A percentile compares a stretch with the other conserved stretches of the same genome.
Evolutionary conservation across 2,113 vertebrate species (phyloP).

Genomic region (Labeo catla): DNA sequence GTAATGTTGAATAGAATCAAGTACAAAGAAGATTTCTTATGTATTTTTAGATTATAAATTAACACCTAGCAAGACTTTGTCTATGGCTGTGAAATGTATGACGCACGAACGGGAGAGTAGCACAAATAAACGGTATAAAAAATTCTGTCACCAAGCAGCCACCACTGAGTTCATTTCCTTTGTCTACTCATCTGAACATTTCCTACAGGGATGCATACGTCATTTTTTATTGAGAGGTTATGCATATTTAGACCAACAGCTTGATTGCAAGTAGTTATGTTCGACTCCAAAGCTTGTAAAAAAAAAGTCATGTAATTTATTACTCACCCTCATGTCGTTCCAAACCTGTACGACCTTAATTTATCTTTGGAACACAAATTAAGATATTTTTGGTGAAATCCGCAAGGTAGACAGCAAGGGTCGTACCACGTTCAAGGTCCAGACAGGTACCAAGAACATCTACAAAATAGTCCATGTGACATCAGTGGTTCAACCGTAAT

Average conservation of each 20-base stretch:
- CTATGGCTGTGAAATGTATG: neutral
- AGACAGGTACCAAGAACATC: too few relatives aligned
- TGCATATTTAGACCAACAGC: neutral
- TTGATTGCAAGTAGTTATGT: neutral
- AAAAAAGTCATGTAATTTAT: neutral
- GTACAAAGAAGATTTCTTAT: neutral
- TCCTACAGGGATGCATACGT: neutral
- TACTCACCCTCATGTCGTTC: too few relatives aligned
- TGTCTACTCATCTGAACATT: neutral
- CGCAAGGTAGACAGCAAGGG: too few relatives aligned
- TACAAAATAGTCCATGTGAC: too few relatives aligned
- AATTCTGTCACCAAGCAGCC: neutral
- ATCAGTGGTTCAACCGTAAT: too few relatives aligned
- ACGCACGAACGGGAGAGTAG: neutral
- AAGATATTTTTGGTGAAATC: too few relatives aligned
- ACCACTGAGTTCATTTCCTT: neutral
- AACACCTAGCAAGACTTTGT: slow-evolving; percentile 11
- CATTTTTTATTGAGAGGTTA: neutral
- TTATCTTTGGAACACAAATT: too few relatives aligned
- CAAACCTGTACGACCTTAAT: too few relatives aligned
- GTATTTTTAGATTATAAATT: slow-evolving; percentile 18
- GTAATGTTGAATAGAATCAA: neutral
- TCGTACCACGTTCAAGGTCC: too few relatives aligned
- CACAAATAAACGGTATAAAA: neutral
- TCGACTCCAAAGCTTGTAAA: neutral